Evolutionary conservation across 92 coral and sea anemone species (phyloP).

Genomic region (Pocillopora grandis): DNA sequence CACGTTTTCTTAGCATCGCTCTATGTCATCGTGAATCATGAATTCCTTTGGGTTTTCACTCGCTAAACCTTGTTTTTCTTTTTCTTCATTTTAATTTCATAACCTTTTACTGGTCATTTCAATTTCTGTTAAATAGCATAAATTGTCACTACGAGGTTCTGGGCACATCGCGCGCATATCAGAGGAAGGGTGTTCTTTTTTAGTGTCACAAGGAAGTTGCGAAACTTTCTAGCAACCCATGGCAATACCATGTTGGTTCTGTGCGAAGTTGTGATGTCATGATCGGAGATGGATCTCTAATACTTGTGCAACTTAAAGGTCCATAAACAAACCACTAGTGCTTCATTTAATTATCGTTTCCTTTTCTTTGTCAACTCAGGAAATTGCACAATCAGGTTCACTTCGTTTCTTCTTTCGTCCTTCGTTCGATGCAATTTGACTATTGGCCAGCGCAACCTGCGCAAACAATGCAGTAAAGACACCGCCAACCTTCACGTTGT

Average conservation of each 20-base stretch:
- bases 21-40: too few species aligned
- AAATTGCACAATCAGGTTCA: constrained; percentile 14
- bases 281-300: too few species aligned
- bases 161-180: neutral
- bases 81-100: too few species aligned
- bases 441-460: constrained; percentile 69
- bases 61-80: too few species aligned
- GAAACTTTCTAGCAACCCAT: neutral
- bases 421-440: constrained; percentile 15
- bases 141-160: too few species aligned
- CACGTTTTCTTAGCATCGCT: too few species aligned
- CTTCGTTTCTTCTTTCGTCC: neutral
- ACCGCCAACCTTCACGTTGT: constrained; percentile 67
- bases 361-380: constrained; percentile 1
- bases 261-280: neutral
- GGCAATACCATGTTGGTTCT: too few species aligned
- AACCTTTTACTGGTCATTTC: too few species aligned
- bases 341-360: neutral
- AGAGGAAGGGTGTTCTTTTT: neutral
- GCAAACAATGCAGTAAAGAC: constrained; percentile 76
- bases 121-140: too few species aligned
- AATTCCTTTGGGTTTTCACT: too few species aligned
- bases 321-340: neutral
- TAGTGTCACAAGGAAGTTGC: neutral
- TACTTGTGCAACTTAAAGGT: neutral